Evolutionary conservation across 2,888 invertebrate species (phyloP), one percentile per base, ranked within the genome.

Genomic region (Acanthacorydalis orientalis): DNA sequence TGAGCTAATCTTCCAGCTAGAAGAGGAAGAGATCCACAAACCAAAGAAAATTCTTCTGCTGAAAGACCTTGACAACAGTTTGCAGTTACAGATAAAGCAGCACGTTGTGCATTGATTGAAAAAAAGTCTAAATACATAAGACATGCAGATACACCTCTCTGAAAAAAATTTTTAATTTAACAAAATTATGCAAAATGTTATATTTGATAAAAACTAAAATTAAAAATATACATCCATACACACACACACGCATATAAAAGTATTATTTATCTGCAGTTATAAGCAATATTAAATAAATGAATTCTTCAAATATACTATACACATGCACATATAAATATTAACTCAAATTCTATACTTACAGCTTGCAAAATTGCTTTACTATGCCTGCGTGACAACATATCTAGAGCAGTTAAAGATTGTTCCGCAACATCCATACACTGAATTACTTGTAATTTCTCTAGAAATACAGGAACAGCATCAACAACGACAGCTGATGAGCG

Each of bases 401-500:
- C 97, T 39, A 98, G 72, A 2, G 97, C 97, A 6, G 96, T 93
- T 51, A 98, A 75, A 54, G 93, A 90, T 69, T 98, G 97, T 65
- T 98, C 98, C 4, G 98, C 98, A 15, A 98, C 97, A 68, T 98
- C 98, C 91, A 98, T 97, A 64, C 97, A 98, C 56, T 96, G 96
- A 58, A 97, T 98, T 23, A 91, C 88, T 69, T 96, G 93, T 49
- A 97, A 72, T 68, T 93, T 98, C 68, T 96, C 93, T 48, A 98
- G 71, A 68, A 98, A 93, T 1, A 91, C 89, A 1, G 98, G 97
- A 49, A 98, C 91, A 2, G 96, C 96, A 59, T 97, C 90, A 2
- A 95, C 90, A 9, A 98, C 93, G 2, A 96, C 88, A 16, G 88
- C 85, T 44, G 95, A 92, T 35, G 96, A 95, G 50, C 98, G 78